Conservation (phyloP, 2,888 invertebrate species). For the Ceramica pisi region DNA sequence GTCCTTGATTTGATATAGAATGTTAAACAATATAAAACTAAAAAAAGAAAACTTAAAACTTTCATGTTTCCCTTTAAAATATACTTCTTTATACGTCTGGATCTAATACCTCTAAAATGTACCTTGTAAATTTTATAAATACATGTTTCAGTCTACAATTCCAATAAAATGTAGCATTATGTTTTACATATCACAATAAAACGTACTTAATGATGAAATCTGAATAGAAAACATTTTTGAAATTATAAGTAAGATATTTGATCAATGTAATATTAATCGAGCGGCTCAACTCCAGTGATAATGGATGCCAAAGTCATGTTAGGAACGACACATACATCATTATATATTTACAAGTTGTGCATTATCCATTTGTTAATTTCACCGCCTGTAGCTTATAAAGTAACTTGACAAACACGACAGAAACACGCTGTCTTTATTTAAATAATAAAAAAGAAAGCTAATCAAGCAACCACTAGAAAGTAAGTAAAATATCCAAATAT, state of each 20-base stretch:
- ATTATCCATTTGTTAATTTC: constrained; percentile 39
- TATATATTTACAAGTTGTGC: constrained; percentile 54
- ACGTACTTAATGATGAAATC: constrained; percentile 59
- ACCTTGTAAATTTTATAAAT: constrained; percentile 65
- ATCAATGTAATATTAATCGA: constrained; percentile 59
- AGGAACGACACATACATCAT: constrained; percentile 60
- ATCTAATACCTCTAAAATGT: constrained; percentile 60
- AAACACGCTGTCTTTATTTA: constrained; percentile 22
- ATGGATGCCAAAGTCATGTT: constrained; percentile 80
- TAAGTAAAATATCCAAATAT: constrained; percentile 54
- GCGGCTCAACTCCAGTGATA: constrained; percentile 82
- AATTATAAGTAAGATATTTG: constrained; percentile 63
- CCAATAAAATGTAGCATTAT: constrained; percentile 63
- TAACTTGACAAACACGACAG: constrained; percentile 35
- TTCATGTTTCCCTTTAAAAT: constrained; percentile 50
- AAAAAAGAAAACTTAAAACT: constrained; percentile 23
- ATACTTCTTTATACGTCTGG: constrained; percentile 50
- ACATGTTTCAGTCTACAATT: constrained; percentile 58
- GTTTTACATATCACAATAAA: constrained; percentile 70
- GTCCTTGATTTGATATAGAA: constrained; percentile 53
- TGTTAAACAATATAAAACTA: constrained; percentile 38
- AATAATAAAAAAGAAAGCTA: constrained; percentile 9
- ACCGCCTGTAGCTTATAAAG: constrained; percentile 32
- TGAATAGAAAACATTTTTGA: constrained; percentile 60
- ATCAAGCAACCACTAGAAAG: constrained; percentile 41